A percentile compares a stretch with the other conserved stretches of the same genome.
Evolutionary conservation across 2,113 vertebrate genomes (phyloP).

Genomic region (Canis aureus): DNA sequence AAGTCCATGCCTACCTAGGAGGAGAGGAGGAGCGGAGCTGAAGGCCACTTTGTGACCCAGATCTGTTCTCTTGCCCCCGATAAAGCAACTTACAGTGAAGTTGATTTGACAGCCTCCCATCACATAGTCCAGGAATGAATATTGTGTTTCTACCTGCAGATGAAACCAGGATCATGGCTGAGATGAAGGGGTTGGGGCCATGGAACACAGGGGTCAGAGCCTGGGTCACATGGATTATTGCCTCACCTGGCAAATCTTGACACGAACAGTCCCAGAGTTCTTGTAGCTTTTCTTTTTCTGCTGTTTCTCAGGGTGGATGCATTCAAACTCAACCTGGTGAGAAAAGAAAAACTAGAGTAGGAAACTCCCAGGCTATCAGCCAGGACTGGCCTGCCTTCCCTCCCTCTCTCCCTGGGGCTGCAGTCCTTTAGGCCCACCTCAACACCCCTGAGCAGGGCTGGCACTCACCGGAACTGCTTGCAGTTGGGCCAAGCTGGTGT

Average conservation of each 20-base stretch:
- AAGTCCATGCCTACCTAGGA: slow-evolving; percentile 96
- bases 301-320: slow-evolving; percentile 95
- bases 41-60: neutral
- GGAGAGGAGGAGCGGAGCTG: neutral
- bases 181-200: neutral
- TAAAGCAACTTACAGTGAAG: slow-evolving; percentile 89
- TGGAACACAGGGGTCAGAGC: neutral
- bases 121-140: slow-evolving; percentile 92
- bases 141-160: slow-evolving; percentile 89
- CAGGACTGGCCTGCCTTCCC: neutral
- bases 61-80: neutral
- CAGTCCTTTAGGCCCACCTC: neutral
- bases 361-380: neutral
- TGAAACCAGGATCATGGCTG: neutral
- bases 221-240: neutral
- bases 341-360: slow-evolving; percentile 51
- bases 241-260: slow-evolving; percentile 93
- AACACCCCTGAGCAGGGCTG: neutral
- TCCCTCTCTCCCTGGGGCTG: neutral
- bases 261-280: slow-evolving; percentile 93
- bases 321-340: slow-evolving; percentile 93
- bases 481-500: slow-evolving; percentile 90
- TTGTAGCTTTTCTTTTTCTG: slow-evolving; percentile 97
- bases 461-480: slow-evolving; percentile 90
- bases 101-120: slow-evolving; percentile 94